Conservation (phyloP, 2,113 vertebrate genomes). For the Geococcyx californianus region DNA sequence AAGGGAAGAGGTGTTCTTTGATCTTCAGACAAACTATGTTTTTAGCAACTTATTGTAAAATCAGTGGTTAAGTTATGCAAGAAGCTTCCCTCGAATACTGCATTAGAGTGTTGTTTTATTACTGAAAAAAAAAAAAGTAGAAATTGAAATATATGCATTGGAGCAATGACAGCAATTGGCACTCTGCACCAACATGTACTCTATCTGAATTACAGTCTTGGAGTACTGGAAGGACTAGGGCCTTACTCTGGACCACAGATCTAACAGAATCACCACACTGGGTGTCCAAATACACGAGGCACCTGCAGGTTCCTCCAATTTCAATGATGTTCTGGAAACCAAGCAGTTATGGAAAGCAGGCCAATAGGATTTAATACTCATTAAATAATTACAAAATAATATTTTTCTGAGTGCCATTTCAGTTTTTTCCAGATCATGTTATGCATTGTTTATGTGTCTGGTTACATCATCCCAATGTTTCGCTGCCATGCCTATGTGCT, state of each 20-base stretch:
- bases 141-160: not conserved
- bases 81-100: not conserved
- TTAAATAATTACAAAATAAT: not conserved
- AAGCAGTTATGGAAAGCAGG: not conserved
- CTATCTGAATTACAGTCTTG: not conserved
- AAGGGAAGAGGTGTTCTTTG: constrained; percentile 45
- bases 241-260: not conserved
- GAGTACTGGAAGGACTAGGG: not conserved
- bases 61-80: not conserved
- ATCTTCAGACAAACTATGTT: constrained; percentile 44
- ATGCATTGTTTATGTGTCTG: not conserved
- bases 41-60: constrained; percentile 37
- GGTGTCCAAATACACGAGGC: not conserved
- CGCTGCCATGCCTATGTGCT: not conserved
- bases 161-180: not conserved
- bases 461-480: not conserved
- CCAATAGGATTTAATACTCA: not conserved
- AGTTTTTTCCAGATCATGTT: not conserved
- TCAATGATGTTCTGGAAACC: not conserved
- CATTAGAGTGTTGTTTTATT: not conserved
- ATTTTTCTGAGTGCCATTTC: not conserved
- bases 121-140: not conserved
- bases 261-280: not conserved
- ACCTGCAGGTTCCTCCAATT: not conserved
- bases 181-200: not conserved